Evolutionary conservation across 2,888 invertebrate species (phyloP), one percentile per base, ranked within the genome.

Genomic region (Cylloceria caligata): DNA sequence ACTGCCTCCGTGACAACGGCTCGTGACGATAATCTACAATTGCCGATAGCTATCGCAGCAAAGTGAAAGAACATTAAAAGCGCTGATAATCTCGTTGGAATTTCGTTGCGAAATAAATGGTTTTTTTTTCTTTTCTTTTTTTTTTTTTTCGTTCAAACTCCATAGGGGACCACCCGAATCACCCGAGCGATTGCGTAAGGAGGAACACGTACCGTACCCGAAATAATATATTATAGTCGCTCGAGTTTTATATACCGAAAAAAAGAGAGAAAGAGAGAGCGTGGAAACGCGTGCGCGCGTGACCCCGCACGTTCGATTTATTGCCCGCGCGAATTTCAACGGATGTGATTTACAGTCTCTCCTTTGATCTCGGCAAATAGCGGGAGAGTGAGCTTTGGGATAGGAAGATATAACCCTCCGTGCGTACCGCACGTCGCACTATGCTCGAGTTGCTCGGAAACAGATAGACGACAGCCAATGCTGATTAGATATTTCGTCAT

Each of bases 341-440:
- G 80, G 69, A 75, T 72, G 82, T 84, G 80, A 84, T 82, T 82
- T 77, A 81, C 79, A 81, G 68, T 83, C 79, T 74, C 76, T 80
- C 84, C 74, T 84, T 82, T 82, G 81, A 84, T 84, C 77, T 84
- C 65, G 73, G 65, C 74, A 80, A 80, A 84, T 80, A 82, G 75
- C 79, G 75, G 77, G 73, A 79, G 81, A 64, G 69, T 36, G 45
- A 69, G 19, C 19, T 0, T 13, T 13, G 39, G 6, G 7, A 13
- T 11, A 64, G 24, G 39, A 64, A 64, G 64, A 64, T 64, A 13
- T 13, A 21, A 62, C 3, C 7, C n/a, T 7, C 21, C 5, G 13
- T n/a, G 19, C 39, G 36, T 13, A 13, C 36, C 36, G 19, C 0
- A 13, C 39, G 7, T 24, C 24, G 21, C 24, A 52, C 19, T 7